Conservation (phyloP, 2,888 invertebrate genomes). For the Acleris laterana region DNA sequence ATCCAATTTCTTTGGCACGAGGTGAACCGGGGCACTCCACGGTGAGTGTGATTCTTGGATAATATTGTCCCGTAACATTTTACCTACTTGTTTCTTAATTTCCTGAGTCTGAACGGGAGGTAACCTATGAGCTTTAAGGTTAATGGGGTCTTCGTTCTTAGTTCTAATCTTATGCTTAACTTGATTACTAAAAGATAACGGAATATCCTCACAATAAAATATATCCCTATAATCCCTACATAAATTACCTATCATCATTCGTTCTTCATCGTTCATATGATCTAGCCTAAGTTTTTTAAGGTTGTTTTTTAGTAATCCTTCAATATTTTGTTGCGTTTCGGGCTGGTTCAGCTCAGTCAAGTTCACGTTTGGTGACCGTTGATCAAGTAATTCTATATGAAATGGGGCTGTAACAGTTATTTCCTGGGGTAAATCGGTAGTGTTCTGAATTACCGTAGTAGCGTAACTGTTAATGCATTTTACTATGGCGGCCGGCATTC, state of each 20-base stretch:
- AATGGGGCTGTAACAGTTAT: slow-evolving; percentile 28
- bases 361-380: not conserved
- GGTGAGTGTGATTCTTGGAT: slow-evolving; percentile 51
- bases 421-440: slow-evolving; percentile 8
- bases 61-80: slow-evolving; percentile 50
- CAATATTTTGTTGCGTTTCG: not conserved
- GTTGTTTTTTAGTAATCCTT: not conserved
- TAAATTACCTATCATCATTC: not conserved
- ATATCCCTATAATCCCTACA: slow-evolving; percentile 18
- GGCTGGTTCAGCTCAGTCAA: not conserved
- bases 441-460: slow-evolving; percentile 38
- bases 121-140: slow-evolving; percentile 45
- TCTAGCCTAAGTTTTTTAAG: slow-evolving; percentile 3
- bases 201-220: slow-evolving; percentile 21
- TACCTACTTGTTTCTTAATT: slow-evolving; percentile 49
- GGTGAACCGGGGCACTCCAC: slow-evolving; percentile 54
- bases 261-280: slow-evolving; percentile 14
- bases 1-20: slow-evolving; percentile 57
- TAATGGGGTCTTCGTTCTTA: slow-evolving; percentile 46
- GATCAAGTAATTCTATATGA: not conserved
- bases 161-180: slow-evolving; percentile 35
- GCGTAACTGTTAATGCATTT: slow-evolving; percentile 35
- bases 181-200: slow-evolving; percentile 11
- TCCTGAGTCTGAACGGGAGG: slow-evolving; percentile 45
- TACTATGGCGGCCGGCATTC: slow-evolving; percentile 24